Conservation (phyloP, 2,888 invertebrate species). For the Nomada fucata region DNA sequence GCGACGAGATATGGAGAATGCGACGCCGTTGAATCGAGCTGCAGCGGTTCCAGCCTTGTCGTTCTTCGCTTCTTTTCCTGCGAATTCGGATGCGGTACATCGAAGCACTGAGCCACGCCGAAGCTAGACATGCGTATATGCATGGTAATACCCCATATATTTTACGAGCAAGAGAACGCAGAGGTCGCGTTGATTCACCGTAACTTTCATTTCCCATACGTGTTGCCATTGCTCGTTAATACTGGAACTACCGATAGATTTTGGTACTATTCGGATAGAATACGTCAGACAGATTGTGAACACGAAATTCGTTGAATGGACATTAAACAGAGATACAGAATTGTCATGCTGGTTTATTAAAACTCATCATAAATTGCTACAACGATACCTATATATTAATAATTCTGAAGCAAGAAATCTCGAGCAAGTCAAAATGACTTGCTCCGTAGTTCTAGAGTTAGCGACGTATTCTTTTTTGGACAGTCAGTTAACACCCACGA, state of each 20-base stretch:
- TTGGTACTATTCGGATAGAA: no score
- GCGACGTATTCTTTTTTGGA: conserved; percentile 61
- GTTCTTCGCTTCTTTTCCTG: conserved; percentile 33
- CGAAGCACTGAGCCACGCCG: conserved; percentile 26
- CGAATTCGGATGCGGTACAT: conserved; percentile 43
- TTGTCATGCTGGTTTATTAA: no score
- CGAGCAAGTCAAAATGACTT: no score
- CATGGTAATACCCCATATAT: conserved; percentile 67
- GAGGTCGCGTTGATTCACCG: conserved; percentile 60
- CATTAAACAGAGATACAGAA: no score
- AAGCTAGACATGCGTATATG: conserved; percentile 52
- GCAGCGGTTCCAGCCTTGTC: conserved; percentile 16
- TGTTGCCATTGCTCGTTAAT: conserved; percentile 48
- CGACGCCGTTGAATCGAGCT: conserved; percentile 64
- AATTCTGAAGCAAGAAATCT: no score
- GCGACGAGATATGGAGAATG: conserved; percentile 65
- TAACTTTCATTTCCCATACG: conserved; percentile 55
- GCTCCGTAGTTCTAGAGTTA: no score
- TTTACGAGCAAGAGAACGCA: conserved; percentile 65
- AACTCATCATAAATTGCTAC: no score
- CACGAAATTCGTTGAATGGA: no score
- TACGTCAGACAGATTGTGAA: no score
- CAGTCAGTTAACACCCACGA: conserved; percentile 28
- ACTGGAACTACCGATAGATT: no score
- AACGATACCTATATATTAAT: no score